phyloP scores from a whole-genome alignment of 2,888 invertebrate genomes.

The Microctonus aethiopoides region DNA sequence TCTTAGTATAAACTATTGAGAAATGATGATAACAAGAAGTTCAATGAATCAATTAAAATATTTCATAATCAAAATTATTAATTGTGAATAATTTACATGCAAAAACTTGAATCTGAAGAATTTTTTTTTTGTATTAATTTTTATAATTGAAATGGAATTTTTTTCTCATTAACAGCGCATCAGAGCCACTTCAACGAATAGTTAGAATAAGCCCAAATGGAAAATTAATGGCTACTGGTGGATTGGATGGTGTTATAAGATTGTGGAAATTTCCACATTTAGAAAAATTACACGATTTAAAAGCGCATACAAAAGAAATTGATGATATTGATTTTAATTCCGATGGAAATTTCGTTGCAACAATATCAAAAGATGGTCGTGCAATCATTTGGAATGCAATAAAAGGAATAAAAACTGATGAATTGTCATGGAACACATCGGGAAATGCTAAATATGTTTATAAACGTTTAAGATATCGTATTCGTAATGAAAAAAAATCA shows the following conservation, averaged over 20 bases:
- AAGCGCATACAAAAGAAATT: conserved; percentile 89
- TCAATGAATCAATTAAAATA: too few relatives aligned
- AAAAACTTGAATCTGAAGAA: too few relatives aligned
- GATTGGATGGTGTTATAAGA: conserved; percentile 87
- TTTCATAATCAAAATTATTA: too few relatives aligned
- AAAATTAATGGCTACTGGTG: conserved; percentile 89
- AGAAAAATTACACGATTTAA: conserved; percentile 76
- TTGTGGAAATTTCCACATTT: conserved; percentile 91
- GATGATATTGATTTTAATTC: conserved; percentile 94
- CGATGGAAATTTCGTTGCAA: conserved; percentile 79
- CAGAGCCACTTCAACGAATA: conserved; percentile 88
- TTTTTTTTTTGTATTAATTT: background rate
- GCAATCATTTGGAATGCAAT: conserved; percentile 83
- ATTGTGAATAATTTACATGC: too few relatives aligned
- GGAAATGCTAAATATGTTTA: conserved; percentile 84
- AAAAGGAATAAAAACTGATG: conserved; percentile 75
- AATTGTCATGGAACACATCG: conserved; percentile 81
- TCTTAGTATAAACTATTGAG: too few relatives aligned
- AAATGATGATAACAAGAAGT: too few relatives aligned
- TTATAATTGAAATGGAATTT: background rate
- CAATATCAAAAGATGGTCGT: conserved; percentile 88
- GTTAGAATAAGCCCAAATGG: conserved; percentile 83
- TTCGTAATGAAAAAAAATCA: conserved; percentile 73
- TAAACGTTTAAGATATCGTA: conserved; percentile 79
- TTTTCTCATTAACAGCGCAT: conserved; percentile 64